phyloP scores from a whole-genome alignment of 2,113 vertebrate genomes.

The Tychaedon coryphoeus region DNA sequence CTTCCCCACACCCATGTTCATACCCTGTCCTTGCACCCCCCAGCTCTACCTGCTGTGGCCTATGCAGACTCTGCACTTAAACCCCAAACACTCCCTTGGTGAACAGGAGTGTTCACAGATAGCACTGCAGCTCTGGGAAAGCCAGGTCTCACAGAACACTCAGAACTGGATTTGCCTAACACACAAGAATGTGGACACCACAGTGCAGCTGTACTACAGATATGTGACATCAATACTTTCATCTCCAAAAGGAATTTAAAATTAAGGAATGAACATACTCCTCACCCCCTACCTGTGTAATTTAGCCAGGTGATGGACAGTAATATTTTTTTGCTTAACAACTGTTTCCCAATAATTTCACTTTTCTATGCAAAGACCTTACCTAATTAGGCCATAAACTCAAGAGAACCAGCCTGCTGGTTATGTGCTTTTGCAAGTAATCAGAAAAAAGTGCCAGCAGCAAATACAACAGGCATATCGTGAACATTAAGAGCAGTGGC shows the following conservation, averaged over 20 bases:
- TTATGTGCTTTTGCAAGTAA: neutral
- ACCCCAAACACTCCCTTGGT: neutral
- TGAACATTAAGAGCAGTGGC: neutral
- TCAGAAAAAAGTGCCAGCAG: neutral
- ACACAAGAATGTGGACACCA: neutral
- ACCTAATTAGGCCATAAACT: neutral
- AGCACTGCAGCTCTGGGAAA: neutral
- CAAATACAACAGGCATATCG: neutral
- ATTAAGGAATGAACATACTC: neutral
- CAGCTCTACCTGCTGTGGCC: neutral
- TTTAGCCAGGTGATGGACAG: neutral
- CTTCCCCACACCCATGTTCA: fast-evolving
- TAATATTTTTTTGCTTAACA: neutral
- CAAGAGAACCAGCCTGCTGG: neutral
- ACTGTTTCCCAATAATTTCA: neutral
- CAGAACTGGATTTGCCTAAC: neutral
- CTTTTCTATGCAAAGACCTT: neutral
- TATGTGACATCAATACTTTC: neutral
- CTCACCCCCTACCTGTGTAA: neutral
- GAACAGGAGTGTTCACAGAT: fast-evolving
- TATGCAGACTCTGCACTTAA: neutral
- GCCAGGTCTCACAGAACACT: neutral
- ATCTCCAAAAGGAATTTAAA: neutral
- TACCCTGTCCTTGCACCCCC: neutral
- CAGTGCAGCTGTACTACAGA: neutral